These are phyloP conservation scores for Drosophila paulistorum DNA, from an alignment of 1,140 invertebrate genomes.

Conservation along the genomic window DNA sequence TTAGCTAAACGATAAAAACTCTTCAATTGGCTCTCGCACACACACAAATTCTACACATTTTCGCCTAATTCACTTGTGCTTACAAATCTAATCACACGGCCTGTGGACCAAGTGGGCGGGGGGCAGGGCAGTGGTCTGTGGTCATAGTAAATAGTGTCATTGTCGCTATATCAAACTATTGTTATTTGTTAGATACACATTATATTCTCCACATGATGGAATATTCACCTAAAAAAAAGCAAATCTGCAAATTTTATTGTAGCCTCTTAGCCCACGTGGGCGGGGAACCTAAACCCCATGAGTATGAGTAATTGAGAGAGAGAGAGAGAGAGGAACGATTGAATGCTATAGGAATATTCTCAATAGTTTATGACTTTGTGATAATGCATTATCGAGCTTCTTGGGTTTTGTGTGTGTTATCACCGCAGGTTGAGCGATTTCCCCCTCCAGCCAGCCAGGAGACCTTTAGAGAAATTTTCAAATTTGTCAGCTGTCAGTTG, in stretches of 20 bases:
- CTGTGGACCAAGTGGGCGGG: not conserved
- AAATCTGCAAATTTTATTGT: constrained; percentile 6
- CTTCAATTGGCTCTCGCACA: constrained; percentile 34
- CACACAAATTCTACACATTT: constrained; percentile 41
- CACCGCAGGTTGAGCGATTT: not conserved
- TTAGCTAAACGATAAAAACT: constrained; percentile 31
- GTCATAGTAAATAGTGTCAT: constrained; percentile 77
- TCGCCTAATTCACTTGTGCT: constrained; percentile 64
- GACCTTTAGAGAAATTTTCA: constrained; percentile 30
- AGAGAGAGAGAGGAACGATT: not conserved
- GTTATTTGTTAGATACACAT: constrained; percentile 6
- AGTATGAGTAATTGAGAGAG: constrained; percentile 22
- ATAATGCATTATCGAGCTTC: constrained; percentile 63
- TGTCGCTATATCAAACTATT: constrained; percentile 65
- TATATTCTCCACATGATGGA: not conserved
- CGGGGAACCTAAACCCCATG: constrained; percentile 4
- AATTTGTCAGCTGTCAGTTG: constrained; percentile 56
- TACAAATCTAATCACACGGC: constrained; percentile 71
- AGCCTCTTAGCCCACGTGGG: constrained; percentile 44
- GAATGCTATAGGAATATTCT: not conserved
- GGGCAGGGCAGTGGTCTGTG: constrained; percentile 13
- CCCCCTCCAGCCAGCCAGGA: constrained; percentile 1
- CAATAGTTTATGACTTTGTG: constrained; percentile 41
- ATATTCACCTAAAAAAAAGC: not conserved
- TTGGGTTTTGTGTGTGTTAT: constrained; percentile 1